Base-by-base conservation (phyloP, 1,140 invertebrate genomes). In the Sycophaga agraensis region DNA sequence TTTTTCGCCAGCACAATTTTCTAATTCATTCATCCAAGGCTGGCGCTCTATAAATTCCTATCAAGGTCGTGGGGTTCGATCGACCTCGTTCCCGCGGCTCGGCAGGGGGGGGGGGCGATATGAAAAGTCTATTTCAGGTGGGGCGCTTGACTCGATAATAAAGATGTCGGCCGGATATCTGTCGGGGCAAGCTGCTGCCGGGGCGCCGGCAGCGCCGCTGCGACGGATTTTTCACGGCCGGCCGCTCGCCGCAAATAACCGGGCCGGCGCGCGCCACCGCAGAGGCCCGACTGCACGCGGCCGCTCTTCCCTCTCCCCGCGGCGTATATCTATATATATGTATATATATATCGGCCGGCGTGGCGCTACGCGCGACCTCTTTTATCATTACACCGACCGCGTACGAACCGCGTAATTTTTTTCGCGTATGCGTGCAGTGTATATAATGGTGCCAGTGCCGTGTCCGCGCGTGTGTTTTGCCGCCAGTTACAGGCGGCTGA, bases 91-190 rank as follows among this genome's bases (percentile, higher is more conserved):
- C 37, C 7, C 57, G n/a, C 16, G 14, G 14, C 26, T 48, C 7
- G 19, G 14, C 31, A 28, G 21, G 28, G 34, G 17, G 19, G n/a
- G 7, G 0, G 12, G 1, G 19, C 35, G 24, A 19, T 61, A 54
- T 60, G 35, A 43, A 60, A 45, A 31, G 40, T 61, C 59, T 55
- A 55, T 61, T 61, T 61, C 59, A 61, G 51, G 50, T 61, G 22
- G 7, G 17, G 28, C 28, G 58, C 12, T 34, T 48, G 48, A 61
- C 51, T 54, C 51, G 43, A 61, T 61, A 61, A 61, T 55, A 61
- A 55, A 61, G 51, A 40, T 46, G 49, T 39, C 48, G 42, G 21
- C 7, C 28, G 9, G n/a, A 14, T 37, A 59, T 59, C 37, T 51
- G 16, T 49, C 21, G 42, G 12, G 14, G 28, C 40, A 22, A 26